Percentiles rank a stretch among this genome's conserved stretches.
Conservation (phyloP, 2,113 vertebrate species). For the Callopanchax toddi region DNA sequence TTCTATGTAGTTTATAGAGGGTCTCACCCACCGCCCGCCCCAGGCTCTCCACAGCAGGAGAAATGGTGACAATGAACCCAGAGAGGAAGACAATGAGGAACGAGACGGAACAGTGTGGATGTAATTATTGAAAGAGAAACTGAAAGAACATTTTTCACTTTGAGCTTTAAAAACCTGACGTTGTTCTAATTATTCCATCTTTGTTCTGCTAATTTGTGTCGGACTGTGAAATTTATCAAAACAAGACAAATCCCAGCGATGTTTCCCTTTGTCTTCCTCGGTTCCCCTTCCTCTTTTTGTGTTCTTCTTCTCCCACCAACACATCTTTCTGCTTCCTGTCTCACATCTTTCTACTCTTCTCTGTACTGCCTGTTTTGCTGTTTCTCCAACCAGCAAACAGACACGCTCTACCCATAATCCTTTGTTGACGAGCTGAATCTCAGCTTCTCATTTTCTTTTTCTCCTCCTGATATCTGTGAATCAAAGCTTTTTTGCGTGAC, state of each 20-base stretch:
- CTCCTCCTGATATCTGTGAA: constrained; percentile 29
- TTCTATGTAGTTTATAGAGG: constrained; percentile 31
- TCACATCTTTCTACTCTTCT: constrained; percentile 7
- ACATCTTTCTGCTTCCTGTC: background rate
- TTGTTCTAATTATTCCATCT: constrained; percentile 2
- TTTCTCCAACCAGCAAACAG: constrained; percentile 21
- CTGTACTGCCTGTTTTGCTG: background rate
- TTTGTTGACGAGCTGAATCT: constrained; percentile 35
- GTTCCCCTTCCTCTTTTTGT: constrained; percentile 10
- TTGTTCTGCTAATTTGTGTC: constrained; percentile 32
- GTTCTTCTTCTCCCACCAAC: constrained; percentile 1
- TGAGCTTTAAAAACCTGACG: constrained; percentile 1
- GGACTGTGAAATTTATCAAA: constrained; percentile 24
- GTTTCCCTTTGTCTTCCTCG: background rate
- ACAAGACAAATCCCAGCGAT: constrained; percentile 3
- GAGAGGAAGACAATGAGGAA: constrained; percentile 2
- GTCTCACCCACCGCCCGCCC: background rate
- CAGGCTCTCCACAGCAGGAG: constrained; percentile 15
- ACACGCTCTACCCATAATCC: constrained; percentile 10
- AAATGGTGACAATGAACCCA: constrained; percentile 3
- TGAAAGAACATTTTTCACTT: background rate
- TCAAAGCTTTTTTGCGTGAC: constrained; percentile 30
- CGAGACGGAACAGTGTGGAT: background rate
- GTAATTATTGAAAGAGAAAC: background rate
- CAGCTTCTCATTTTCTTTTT: constrained; percentile 19